These are phyloP conservation scores for Triplophysa rosa DNA, from an alignment of 2,113 vertebrate species.

Conservation along the genomic window DNA sequence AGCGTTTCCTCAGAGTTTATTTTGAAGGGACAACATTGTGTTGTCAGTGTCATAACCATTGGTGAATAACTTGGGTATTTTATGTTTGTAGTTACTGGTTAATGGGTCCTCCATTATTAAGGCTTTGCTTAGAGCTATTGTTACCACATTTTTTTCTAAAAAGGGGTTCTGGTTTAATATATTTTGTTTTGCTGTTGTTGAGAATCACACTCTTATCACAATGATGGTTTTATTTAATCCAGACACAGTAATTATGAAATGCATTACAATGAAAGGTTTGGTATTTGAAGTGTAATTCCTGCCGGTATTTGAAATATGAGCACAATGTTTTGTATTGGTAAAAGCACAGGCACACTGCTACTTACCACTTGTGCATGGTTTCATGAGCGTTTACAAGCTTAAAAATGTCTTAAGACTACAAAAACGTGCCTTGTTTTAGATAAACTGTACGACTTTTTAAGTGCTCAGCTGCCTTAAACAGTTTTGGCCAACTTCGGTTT, in stretches of 20 bases:
- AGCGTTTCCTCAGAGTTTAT: neutral
- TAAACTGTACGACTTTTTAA: neutral
- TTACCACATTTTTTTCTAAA: neutral
- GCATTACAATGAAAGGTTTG: neutral
- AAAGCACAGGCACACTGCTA: neutral
- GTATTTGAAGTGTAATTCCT: constrained; percentile 12
- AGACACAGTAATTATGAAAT: neutral
- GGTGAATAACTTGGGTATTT: neutral
- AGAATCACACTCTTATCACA: neutral
- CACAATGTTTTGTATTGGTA: neutral
- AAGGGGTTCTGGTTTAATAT: neutral
- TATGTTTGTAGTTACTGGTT: neutral
- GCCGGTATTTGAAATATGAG: constrained; percentile 6
- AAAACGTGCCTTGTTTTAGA: neutral
- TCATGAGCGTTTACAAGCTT: neutral
- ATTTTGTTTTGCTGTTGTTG: neutral
- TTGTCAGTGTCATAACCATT: neutral
- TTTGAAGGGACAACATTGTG: neutral
- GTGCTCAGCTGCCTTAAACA: neutral
- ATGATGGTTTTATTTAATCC: neutral
- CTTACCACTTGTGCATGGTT: neutral
- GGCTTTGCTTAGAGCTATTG: neutral
- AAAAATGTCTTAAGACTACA: neutral
- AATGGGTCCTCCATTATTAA: neutral
- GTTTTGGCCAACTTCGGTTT: neutral